Evolutionary conservation across 2,113 vertebrate genomes (phyloP).

Genomic region (Lagopus muta): DNA sequence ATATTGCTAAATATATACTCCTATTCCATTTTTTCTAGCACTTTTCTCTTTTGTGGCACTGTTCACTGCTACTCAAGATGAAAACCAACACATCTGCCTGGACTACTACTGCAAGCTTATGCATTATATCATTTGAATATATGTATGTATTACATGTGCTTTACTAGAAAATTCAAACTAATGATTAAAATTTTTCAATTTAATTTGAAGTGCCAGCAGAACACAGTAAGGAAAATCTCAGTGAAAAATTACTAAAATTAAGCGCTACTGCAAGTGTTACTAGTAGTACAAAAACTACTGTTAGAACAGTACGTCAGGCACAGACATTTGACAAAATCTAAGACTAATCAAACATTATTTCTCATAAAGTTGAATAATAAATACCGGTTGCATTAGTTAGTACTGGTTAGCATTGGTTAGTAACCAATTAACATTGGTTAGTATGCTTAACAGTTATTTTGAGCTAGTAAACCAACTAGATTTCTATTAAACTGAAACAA

Average conservation of each 20-base stretch:
- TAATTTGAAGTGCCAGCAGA: not conserved
- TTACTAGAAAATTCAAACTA: not conserved
- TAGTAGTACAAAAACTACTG: not conserved
- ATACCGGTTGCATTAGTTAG: not conserved
- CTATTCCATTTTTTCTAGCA: not conserved
- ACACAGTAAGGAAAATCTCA: not conserved
- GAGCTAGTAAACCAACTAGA: not conserved
- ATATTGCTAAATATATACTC: not conserved
- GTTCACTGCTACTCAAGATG: not conserved
- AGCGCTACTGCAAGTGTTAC: not conserved
- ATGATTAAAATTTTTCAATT: not conserved
- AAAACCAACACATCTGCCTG: not conserved
- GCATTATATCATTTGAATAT: not conserved
- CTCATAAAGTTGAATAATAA: not conserved
- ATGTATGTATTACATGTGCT: not conserved
- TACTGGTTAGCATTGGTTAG: no score
- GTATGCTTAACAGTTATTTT: not conserved
- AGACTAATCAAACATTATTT: not conserved
- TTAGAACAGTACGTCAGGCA: not conserved
- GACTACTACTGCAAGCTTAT: not conserved
- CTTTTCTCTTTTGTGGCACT: not conserved
- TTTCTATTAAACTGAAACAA: not conserved
- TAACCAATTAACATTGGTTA: not conserved
- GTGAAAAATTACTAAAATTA: not conserved
- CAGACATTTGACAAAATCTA: not conserved